Evolutionary conservation across 2,113 vertebrate genomes (phyloP).

Genomic region (Dipodomys spectabilis): DNA sequence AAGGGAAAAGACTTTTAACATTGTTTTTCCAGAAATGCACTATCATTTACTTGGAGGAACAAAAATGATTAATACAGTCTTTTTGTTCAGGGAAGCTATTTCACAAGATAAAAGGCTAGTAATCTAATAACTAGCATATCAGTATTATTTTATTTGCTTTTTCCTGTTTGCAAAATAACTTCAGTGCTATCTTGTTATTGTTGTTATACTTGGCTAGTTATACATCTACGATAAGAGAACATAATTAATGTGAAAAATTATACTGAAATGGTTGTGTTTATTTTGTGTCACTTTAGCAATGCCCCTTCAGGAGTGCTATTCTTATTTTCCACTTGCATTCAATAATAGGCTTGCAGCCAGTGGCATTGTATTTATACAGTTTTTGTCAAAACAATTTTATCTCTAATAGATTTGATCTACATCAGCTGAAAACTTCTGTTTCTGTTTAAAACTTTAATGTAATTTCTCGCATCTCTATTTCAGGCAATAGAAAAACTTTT

Average conservation of each 20-base stretch:
- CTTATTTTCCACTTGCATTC: conserved; percentile 80
- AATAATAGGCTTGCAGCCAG: conserved; percentile 76
- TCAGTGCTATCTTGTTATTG: conserved; percentile 80
- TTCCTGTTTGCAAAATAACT: conserved; percentile 82
- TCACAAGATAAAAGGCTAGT: conserved; percentile 81
- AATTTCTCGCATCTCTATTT: conserved; percentile 80
- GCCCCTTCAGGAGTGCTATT: conserved; percentile 70
- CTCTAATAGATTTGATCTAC: conserved; percentile 82
- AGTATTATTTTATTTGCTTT: conserved; percentile 85
- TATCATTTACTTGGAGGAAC: conserved; percentile 78
- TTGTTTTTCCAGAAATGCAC: conserved; percentile 78
- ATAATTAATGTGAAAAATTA: conserved; percentile 85
- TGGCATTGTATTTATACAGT: conserved; percentile 80
- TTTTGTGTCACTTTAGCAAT: conserved; percentile 80
- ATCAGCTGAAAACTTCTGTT: conserved; percentile 78
- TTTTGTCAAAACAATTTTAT: conserved; percentile 84
- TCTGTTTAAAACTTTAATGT: conserved; percentile 83
- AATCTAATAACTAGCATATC: conserved; percentile 83
- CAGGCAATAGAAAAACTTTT: conserved; percentile 76
- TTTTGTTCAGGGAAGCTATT: conserved; percentile 83
- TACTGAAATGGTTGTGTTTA: conserved; percentile 73
- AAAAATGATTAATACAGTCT: conserved; percentile 81
- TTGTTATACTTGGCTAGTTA: conserved; percentile 80
- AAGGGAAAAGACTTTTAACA: conserved; percentile 74
- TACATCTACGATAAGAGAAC: conserved; percentile 82